Evolutionary conservation across 2,113 vertebrate genomes (phyloP).

Genomic region (Euleptes europaea): DNA sequence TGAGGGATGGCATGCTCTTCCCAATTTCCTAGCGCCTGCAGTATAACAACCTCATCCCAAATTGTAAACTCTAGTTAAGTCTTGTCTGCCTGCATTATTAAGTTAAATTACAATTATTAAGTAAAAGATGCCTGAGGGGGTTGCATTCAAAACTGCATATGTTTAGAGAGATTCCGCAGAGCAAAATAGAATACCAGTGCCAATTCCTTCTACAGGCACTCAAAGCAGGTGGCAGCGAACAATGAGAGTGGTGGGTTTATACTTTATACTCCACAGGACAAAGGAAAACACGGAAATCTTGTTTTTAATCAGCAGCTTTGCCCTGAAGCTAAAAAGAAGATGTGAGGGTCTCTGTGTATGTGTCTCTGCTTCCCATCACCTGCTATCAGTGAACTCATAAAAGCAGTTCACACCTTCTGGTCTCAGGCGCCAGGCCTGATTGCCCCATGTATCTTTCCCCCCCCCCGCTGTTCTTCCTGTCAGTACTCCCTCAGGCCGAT

Average conservation of each 20-base stretch:
- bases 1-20: not conserved
- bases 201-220: not conserved
- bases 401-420: too few species aligned
- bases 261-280: not conserved
- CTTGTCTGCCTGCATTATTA: not conserved
- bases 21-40: not conserved
- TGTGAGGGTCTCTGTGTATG: too few species aligned
- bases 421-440: too few species aligned
- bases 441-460: too few species aligned
- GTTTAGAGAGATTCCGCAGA: not conserved
- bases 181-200: not conserved
- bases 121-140: not conserved
- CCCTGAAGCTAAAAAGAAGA: slow-evolving; percentile 22
- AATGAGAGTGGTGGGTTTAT: not conserved
- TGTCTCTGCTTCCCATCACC: too few species aligned
- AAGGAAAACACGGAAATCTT: not conserved
- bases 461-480: too few species aligned
- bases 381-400: too few species aligned
- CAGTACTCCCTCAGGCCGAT: too few species aligned
- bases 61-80: not conserved
- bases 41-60: not conserved
- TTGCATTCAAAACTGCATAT: not conserved
- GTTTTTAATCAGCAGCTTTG: slow-evolving; percentile 29
- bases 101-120: slow-evolving; percentile 8
- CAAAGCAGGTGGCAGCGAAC: not conserved